Conservation (phyloP, 2,888 invertebrate genomes). For the Dynastes maya region DNA sequence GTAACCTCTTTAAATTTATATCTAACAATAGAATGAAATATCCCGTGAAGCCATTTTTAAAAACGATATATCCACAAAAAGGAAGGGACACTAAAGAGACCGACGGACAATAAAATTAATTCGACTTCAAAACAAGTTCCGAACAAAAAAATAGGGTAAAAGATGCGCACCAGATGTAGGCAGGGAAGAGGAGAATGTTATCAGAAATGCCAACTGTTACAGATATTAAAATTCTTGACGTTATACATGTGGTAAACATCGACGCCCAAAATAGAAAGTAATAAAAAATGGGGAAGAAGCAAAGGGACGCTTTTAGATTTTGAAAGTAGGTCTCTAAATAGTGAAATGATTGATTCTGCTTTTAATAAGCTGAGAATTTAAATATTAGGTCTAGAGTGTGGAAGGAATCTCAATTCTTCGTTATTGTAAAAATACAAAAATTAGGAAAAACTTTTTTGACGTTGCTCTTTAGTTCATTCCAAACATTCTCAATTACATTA, state of each 20-base stretch:
- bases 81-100: background rate
- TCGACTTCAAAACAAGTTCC: slow-evolving; percentile 41
- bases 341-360: too few relatives aligned
- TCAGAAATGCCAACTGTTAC: slow-evolving; percentile 41
- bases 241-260: slow-evolving; percentile 36
- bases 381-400: too few relatives aligned
- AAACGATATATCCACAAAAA: background rate
- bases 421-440: too few relatives aligned
- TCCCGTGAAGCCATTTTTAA: background rate
- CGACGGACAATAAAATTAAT: slow-evolving; percentile 30
- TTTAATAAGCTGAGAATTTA: too few relatives aligned
- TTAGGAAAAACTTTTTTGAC: too few relatives aligned
- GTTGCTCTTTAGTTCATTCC: too few relatives aligned
- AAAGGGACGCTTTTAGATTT: background rate
- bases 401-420: too few relatives aligned
- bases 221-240: slow-evolving; percentile 42
- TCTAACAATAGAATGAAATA: too few relatives aligned
- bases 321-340: background rate
- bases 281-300: slow-evolving; percentile 19
- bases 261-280: slow-evolving; percentile 1
- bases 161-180: slow-evolving; percentile 39
- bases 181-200: slow-evolving; percentile 25
- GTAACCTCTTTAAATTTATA: too few relatives aligned
- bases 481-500: too few relatives aligned
- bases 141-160: slow-evolving; percentile 34